Evolutionary conservation across 2,113 vertebrate genomes (phyloP).

Genomic region (rabbit (Oryctolagus cuniculus)): mOryCun1.1 NC_091453.1:4259501-4260000

Average conservation of each 20-base stretch:
- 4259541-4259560: conserved; percentile 5
- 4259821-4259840: neutral
- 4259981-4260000: too few species aligned
- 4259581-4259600: neutral
- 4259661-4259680: neutral
- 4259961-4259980: neutral
- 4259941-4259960: neutral
- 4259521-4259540: neutral
- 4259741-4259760: neutral
- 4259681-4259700: neutral
- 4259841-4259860: neutral
- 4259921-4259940: neutral
- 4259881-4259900: neutral
- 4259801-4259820: neutral
- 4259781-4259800: neutral
- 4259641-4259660: neutral
- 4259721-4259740: conserved; percentile 18
- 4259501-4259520: neutral
- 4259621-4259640: neutral
- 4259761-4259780: neutral
- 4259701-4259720: neutral
- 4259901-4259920: neutral
- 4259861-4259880: neutral
- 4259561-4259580: neutral
- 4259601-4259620: neutral